A percentile compares a stretch with the other conserved stretches of the same genome.
phyloP scores from a whole-genome alignment of 37 sponge, comb jelly and placozoan genomes.

The Mnemiopsis leidyi region DNA sequence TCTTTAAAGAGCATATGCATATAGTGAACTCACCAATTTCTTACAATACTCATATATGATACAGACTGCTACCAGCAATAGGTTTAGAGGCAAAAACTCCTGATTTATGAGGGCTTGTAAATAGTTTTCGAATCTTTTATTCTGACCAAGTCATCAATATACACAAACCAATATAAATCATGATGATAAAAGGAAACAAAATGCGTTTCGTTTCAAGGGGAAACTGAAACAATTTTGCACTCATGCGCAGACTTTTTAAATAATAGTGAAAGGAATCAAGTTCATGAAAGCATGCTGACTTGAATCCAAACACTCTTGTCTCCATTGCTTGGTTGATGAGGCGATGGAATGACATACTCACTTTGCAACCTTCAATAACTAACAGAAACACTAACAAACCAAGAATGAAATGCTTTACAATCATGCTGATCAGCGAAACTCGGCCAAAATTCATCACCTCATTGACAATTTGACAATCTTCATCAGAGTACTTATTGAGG shows the following conservation, averaged over 20 bases:
- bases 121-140: not conserved
- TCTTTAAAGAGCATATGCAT: too few relatives aligned
- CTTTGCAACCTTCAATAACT: constrained; percentile 7
- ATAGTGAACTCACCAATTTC: too few relatives aligned
- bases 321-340: constrained; percentile 63
- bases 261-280: constrained; percentile 55
- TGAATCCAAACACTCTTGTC: constrained; percentile 46
- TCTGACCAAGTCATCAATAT: not conserved
- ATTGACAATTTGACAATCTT: not conserved
- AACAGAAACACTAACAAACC: not conserved
- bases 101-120: too few relatives aligned
- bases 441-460: not conserved
- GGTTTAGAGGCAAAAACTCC: too few relatives aligned
- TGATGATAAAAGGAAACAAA: not conserved
- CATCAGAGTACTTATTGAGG: not conserved
- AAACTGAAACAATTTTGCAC: constrained; percentile 59
- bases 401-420: constrained; percentile 37
- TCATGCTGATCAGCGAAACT: constrained; percentile 48
- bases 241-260: constrained; percentile 15
- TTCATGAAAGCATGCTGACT: constrained; percentile 59
- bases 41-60: too few relatives aligned
- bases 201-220: constrained; percentile 28
- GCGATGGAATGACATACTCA: constrained; percentile 6
- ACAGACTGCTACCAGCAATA: too few relatives aligned
- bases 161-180: constrained; percentile 35